phyloP scores from a whole-genome alignment of 2,888 invertebrate species.

The Watsonalla cultraria region DNA sequence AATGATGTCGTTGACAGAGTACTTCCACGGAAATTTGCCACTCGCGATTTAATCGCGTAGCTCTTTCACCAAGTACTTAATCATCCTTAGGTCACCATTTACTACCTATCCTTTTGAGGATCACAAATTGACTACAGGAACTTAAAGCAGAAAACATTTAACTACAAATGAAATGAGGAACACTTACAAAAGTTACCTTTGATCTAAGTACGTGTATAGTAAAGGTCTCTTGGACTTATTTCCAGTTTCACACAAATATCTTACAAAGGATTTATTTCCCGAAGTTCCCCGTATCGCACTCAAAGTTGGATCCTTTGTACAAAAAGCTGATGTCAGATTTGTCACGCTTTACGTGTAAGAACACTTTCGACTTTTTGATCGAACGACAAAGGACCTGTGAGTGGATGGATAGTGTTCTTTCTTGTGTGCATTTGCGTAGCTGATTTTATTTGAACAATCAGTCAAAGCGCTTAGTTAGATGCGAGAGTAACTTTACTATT shows the following conservation, averaged over 20 bases:
- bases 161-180: too few relatives aligned
- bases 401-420: neutral
- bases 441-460: neutral
- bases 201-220: too few relatives aligned
- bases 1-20: neutral
- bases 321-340: neutral
- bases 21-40: neutral
- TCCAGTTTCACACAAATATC: too few relatives aligned
- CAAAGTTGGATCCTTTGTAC: neutral
- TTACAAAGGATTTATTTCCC: neutral
- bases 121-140: too few relatives aligned
- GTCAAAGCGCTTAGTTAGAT: neutral
- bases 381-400: neutral
- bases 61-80: neutral
- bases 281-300: neutral
- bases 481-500: too few relatives aligned
- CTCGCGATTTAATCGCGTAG: neutral
- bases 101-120: too few relatives aligned
- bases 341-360: neutral
- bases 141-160: too few relatives aligned
- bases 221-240: too few relatives aligned
- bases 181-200: too few relatives aligned
- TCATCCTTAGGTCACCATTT: too few relatives aligned
- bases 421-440: neutral
- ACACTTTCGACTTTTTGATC: neutral